phyloP scores from a whole-genome alignment of 2,888 invertebrate genomes.

The Temnothorax ravouxi region DNA sequence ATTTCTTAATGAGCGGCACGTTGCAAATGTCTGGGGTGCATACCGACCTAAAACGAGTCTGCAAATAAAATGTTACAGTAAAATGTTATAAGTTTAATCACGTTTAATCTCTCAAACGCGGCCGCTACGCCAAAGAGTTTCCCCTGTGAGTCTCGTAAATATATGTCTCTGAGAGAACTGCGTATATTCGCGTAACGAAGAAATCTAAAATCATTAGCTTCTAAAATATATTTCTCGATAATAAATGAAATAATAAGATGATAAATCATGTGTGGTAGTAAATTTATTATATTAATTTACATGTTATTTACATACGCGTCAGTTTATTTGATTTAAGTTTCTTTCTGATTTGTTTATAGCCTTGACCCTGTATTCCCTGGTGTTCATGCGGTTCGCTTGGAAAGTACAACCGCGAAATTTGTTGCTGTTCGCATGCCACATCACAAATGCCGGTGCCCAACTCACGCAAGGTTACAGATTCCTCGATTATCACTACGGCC shows the following conservation, averaged over 20 bases:
- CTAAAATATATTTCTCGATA: neutral
- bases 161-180: neutral
- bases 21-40: conserved; percentile 43
- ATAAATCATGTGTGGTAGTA: neutral
- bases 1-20: conserved; percentile 69
- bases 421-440: conserved; percentile 81
- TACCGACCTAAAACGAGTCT: conserved; percentile 47
- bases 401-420: conserved; percentile 81
- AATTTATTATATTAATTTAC: neutral
- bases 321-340: neutral
- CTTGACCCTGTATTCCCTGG: conserved; percentile 79
- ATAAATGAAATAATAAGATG: neutral
- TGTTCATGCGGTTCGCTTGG: conserved; percentile 81
- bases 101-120: neutral
- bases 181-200: neutral
- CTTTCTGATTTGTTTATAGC: conserved; percentile 73
- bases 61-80: conserved; percentile 39
- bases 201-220: neutral
- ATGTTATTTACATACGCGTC: neutral
- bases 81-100: conserved; percentile 20
- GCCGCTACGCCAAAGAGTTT: neutral
- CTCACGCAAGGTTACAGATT: conserved; percentile 88
- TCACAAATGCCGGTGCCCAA: conserved; percentile 79
- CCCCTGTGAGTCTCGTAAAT: neutral
- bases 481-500: conserved; percentile 89